Conservation (phyloP, 2,797 vertebrate species). For the Malurus leucopterus region DNA sequence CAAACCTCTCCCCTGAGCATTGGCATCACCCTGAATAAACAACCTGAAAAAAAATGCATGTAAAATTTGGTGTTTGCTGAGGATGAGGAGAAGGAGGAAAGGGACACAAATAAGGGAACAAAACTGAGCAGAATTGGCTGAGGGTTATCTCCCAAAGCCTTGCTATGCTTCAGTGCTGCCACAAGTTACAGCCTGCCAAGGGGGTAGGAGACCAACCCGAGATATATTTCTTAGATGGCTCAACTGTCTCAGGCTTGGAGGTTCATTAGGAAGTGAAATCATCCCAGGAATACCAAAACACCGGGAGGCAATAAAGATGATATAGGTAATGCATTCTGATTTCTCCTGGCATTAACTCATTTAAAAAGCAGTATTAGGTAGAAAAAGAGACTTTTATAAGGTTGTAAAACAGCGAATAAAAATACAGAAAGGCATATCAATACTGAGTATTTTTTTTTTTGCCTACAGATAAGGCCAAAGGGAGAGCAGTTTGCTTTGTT, state of each 20-base stretch:
- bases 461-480: neutral
- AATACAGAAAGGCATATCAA: neutral
- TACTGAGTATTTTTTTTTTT: constrained; percentile 1
- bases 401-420: constrained; percentile 27
- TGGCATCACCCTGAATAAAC: neutral
- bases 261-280: constrained; percentile 43
- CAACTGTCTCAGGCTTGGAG: constrained; percentile 19
- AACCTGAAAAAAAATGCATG: neutral
- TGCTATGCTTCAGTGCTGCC: neutral
- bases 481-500: neutral
- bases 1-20: neutral
- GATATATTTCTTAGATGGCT: constrained; percentile 28
- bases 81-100: neutral
- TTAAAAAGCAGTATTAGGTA: constrained; percentile 22
- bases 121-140: neutral
- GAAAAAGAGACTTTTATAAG: constrained; percentile 35
- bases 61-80: neutral
- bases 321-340: constrained; percentile 42
- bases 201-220: neutral
- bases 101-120: neutral
- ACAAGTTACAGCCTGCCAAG: constrained; percentile 30
- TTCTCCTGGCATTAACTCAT: constrained; percentile 39
- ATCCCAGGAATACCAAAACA: constrained; percentile 40
- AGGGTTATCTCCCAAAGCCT: neutral
- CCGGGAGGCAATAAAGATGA: constrained; percentile 24